A percentile compares a stretch with the other conserved stretches of the same genome.
Evolutionary conservation across 2,797 vertebrate genomes (phyloP).

Genomic region (Platalea minor): DNA sequence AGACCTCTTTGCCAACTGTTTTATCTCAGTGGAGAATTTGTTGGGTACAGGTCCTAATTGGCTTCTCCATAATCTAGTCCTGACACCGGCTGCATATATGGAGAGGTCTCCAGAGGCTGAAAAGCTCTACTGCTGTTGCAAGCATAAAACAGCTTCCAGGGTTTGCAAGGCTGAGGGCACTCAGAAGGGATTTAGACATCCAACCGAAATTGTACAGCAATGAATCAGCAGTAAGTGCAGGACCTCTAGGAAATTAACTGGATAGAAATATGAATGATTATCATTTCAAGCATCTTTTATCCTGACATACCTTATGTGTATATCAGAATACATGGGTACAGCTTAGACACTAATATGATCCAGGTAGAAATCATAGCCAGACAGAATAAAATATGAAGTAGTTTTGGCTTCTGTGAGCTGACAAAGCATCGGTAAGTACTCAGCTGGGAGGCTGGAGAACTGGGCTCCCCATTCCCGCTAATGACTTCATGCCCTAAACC

Average conservation of each 20-base stretch:
- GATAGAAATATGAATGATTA: not conserved
- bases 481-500: conserved; percentile 15
- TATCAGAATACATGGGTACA: not conserved
- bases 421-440: not conserved
- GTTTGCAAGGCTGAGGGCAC: not conserved
- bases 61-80: not conserved
- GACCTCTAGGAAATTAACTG: not conserved
- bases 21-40: not conserved
- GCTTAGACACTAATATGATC: not conserved
- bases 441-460: not conserved
- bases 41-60: not conserved
- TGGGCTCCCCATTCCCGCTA: not conserved
- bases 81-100: not conserved
- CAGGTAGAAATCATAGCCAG: not conserved
- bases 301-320: rapidly evolving
- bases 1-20: not conserved
- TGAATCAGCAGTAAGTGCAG: not conserved
- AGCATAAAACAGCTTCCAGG: not conserved
- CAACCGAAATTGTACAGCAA: not conserved
- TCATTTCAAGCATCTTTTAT: not conserved
- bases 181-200: not conserved
- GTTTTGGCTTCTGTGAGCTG: not conserved
- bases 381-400: not conserved
- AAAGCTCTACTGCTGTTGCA: not conserved
- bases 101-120: not conserved